Conservation (phyloP, 2,797 vertebrate species). For the Clarias pachynema region DNA sequence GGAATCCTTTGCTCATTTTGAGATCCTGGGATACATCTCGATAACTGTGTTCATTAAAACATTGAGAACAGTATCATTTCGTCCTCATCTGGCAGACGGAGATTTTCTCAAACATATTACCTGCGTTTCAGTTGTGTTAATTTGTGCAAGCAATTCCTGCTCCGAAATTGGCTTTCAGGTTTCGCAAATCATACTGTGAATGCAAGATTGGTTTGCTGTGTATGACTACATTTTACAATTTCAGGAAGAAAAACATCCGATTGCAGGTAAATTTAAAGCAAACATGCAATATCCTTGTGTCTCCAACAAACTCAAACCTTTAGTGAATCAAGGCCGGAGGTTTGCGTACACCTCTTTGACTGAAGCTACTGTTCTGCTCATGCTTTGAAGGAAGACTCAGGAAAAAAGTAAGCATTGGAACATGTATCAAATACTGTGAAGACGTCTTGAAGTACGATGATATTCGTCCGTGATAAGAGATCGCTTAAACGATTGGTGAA, state of each 20-base stretch:
- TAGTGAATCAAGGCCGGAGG: neutral
- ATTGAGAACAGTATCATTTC: neutral
- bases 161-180: neutral
- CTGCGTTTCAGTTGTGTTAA: neutral
- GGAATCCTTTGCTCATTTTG: neutral
- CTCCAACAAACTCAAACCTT: neutral
- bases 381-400: neutral
- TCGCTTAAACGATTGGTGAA: no score
- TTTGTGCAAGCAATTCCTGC: neutral
- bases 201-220: neutral
- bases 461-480: neutral
- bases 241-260: neutral
- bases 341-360: neutral
- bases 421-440: neutral
- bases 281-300: neutral
- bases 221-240: neutral
- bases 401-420: neutral
- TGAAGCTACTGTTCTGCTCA: neutral
- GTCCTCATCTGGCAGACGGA: neutral
- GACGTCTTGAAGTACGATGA: neutral
- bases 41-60: neutral
- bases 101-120: neutral
- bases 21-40: neutral
- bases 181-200: neutral
- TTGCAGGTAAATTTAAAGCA: neutral